Base-by-base conservation (phyloP, 2,797 vertebrate species). In the Dicrostonyx torquatus region DNA sequence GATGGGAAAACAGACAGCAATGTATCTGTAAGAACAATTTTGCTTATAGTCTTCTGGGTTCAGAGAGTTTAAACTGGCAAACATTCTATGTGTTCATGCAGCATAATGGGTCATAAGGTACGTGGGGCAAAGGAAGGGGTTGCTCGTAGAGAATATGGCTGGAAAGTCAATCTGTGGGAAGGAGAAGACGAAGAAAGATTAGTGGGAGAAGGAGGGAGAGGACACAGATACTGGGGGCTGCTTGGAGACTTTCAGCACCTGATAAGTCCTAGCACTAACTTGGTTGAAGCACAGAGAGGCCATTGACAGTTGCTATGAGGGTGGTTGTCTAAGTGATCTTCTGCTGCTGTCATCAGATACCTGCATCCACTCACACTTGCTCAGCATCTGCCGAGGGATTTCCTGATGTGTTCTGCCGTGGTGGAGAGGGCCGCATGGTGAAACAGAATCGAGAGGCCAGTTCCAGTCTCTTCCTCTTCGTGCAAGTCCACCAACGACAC, bases 171-270 rank as follows among this genome's bases (percentile, higher is more conserved):
- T 31, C 14, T 1, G 2, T 37, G 7, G n/a, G 48, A 48, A 50
- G 58, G 26, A 58, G 15, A 6, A 40, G 26, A 87, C 12, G 17
- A 17, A 2, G 45, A 48, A 24, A n/a, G 34, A 40, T 37, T 31
- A 50, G 29, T 15, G 37, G 50, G 43, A 20, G 11, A 15, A 3
- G 13, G 5, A 20, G 20, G 48, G 48, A 17, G 22, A 9, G 9
- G 50, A 18, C 34, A 40, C 11, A 11, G n/a, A 17, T 24, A 15
- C 53, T 11, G 26, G 55, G 53, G 15, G 48, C 37, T 15, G 9
- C 12, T 1, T 0, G 9, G 26, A 15, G 26, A 8, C 1, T 26
- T 43, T 78, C 60, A n/a, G 2, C 31, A 31, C 31, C 10, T 29
- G n/a, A 24, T 0, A 1, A 29, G 34, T 31, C 1, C 45, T 29